Base-by-base conservation (phyloP, 2,797 vertebrate genomes). In the Adrianichthys oophorus region DNA sequence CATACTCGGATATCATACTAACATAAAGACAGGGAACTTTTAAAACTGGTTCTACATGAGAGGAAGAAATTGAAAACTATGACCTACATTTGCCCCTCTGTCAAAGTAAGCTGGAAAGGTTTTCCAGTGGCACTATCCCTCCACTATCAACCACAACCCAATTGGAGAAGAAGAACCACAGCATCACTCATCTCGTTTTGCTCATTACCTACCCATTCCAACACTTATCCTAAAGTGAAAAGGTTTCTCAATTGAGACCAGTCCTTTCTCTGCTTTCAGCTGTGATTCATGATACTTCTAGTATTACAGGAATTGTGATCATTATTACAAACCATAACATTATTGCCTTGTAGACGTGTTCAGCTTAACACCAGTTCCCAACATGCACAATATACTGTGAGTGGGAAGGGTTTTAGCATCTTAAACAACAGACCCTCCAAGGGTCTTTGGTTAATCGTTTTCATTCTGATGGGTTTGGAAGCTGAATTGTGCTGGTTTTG, bases 231-330 rank as follows among this genome's bases (percentile, higher is more conserved):
- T 65, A 59, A 59, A 76, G 76, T 68, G 48, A 70, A 76, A 80
- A 69, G 72, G 58, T 69, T 26, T 71, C 72, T 65, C 68, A 62
- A 72, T 87, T 80, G 62, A 78, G 65, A 73, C 72, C 53, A 66
- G 56, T 63, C 79, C 59, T 26, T 51, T 74, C 72, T 72, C 54
- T 68, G 67, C 78, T 84, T 69, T 81, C 58, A 81, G 24, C 60
- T 62, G 29, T 87, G 89, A 92, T 90, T 90, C 88, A 91, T 84
- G 78, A 62, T 79, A 78, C 83, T 85, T 82, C 73, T 60, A 68
- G 72, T 68, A 80, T 85, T 54, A 88, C 82, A 72, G 64, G 47
- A 59, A 89, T 85, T 76, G 84, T 67, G 49, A 67, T 26, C 51
- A 56, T 47, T 45, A 69, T 53, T 56, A 48, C 46, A 26, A 69